These are phyloP conservation scores for Rhopalosiphum padi DNA, from an alignment of 1,140 invertebrate genomes.

Conservation along the genomic window DNA sequence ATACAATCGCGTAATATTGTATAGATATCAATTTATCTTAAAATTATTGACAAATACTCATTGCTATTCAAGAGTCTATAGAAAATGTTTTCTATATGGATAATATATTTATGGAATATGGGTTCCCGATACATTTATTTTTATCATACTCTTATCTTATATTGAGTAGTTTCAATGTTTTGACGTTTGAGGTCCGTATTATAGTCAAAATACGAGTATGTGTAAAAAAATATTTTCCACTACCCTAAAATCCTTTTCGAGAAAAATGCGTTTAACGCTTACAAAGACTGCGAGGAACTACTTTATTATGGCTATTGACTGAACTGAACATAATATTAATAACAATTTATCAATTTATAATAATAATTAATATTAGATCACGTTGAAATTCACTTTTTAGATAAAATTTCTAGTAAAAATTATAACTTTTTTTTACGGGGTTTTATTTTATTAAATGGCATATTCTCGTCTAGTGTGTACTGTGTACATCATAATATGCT, in stretches of 20 bases:
- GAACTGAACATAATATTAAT: not conserved
- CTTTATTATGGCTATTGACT: constrained; percentile 11
- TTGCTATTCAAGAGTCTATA: not conserved
- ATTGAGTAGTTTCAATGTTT: not conserved
- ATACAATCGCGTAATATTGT: not conserved
- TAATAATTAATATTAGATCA: not conserved
- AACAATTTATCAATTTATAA: too few relatives aligned
- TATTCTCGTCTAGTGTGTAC: not conserved
- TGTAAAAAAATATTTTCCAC: not conserved
- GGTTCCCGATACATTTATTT: not conserved
- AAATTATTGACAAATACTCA: not conserved
- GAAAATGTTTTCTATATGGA: not conserved
- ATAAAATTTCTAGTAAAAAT: not conserved
- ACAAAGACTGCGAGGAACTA: not conserved
- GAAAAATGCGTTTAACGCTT: not conserved
- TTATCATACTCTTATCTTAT: not conserved
- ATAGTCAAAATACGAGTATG: not conserved
- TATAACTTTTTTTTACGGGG: not conserved
- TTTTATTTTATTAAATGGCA: not conserved
- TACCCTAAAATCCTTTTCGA: not conserved
- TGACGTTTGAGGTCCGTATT: not conserved
- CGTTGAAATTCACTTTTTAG: not conserved
- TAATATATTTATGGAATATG: not conserved
- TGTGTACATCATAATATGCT: not conserved
- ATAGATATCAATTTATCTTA: not conserved